Percentiles rank a stretch among this genome's conserved stretches.
Conservation (phyloP, 2,797 vertebrate species). For the Gymnoscopelus microlampas region DNA sequence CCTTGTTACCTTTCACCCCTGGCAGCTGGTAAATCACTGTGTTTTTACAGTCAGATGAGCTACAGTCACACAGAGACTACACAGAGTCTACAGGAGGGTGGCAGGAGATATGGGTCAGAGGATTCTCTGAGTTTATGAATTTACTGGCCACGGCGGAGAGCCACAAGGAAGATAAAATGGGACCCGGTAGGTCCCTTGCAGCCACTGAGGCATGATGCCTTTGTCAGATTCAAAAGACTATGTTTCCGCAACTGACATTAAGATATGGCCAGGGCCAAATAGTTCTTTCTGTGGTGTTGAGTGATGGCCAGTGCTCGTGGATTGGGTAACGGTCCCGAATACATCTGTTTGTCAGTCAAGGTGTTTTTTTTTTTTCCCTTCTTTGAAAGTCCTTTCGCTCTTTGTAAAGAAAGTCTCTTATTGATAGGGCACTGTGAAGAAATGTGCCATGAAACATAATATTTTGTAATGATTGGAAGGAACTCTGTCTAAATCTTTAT, state of each 20-base stretch:
- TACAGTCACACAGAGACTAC: constrained; percentile 17
- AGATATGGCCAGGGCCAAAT: constrained; percentile 19
- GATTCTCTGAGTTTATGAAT: constrained; percentile 41
- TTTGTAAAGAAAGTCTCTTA: not conserved
- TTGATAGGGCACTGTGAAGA: constrained; percentile 2
- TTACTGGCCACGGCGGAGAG: constrained; percentile 49
- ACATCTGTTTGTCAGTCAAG: constrained; percentile 22
- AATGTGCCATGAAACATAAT: constrained; percentile 1
- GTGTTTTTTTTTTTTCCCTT: not conserved
- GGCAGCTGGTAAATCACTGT: constrained; percentile 59
- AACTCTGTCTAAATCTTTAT: constrained; percentile 15
- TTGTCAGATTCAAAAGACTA: constrained; percentile 12
- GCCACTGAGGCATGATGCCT: not conserved
- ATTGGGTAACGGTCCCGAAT: constrained; percentile 9
- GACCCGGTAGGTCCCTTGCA: constrained; percentile 27
- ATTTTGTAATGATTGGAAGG: constrained; percentile 13
- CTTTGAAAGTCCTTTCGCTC: not conserved
- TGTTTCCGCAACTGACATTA: constrained; percentile 18
- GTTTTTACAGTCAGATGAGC: constrained; percentile 50
- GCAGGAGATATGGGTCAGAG: constrained; percentile 59
- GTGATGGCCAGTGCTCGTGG: constrained; percentile 4
- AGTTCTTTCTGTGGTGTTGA: constrained; percentile 20
- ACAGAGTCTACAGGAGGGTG: constrained; percentile 26
- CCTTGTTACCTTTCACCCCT: constrained; percentile 51
- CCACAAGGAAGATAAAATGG: not conserved